Percentiles rank a stretch among this genome's conserved stretches.
Conservation (phyloP, 2,797 vertebrate species). For the Poecile montanus region DNA sequence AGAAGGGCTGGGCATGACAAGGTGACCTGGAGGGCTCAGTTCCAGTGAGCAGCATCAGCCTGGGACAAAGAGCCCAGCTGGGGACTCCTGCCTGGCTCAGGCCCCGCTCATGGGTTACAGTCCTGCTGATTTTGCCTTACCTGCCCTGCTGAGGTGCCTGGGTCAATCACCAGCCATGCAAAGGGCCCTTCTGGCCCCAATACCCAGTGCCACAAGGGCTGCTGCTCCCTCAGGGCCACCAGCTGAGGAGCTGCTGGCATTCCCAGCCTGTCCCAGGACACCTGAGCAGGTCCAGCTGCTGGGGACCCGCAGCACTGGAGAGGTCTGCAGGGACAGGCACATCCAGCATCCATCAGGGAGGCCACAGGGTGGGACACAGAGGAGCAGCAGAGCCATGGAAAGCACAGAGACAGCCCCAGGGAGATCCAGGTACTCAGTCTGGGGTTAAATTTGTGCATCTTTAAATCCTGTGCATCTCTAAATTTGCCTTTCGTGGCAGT, state of each 20-base stretch:
- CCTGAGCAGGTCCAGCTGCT: not conserved
- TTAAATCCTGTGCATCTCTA: not conserved
- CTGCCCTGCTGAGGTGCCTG: too few relatives aligned
- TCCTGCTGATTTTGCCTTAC: not conserved
- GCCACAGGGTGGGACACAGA: accelerated
- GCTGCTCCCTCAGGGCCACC: not conserved
- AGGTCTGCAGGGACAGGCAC: not conserved
- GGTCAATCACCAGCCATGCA: accelerated
- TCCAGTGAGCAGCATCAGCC: not conserved
- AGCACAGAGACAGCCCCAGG: accelerated
- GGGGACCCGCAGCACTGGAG: accelerated
- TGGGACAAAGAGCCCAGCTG: too few relatives aligned
- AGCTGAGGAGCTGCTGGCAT: not conserved
- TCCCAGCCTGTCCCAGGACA: not conserved
- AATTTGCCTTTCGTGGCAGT: not conserved
- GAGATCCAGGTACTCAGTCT: accelerated
- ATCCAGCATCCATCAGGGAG: not conserved
- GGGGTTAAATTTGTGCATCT: not conserved
- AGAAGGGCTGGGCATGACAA: not conserved
- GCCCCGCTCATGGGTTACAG: not conserved
- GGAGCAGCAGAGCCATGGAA: accelerated
- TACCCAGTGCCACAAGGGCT: accelerated
- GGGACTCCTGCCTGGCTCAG: not conserved
- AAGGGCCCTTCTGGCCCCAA: not conserved
- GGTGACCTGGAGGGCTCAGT: not conserved